Percentiles rank a stretch among this genome's conserved stretches.
phyloP scores from a whole-genome alignment of 1,140 invertebrate species.

The Drosophila pachea region DNA sequence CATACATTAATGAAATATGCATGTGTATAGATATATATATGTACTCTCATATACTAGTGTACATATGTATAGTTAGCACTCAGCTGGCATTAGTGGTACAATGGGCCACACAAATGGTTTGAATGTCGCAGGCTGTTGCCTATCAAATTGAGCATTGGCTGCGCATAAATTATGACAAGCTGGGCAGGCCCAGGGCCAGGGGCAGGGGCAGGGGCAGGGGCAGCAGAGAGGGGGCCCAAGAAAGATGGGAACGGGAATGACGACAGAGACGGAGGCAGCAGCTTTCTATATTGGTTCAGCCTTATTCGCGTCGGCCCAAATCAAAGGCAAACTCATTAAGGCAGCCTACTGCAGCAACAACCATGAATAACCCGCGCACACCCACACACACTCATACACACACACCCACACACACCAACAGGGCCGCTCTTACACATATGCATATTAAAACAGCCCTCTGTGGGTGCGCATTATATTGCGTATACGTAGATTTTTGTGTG shows the following conservation, averaged over 20 bases:
- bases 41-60: not conserved
- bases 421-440: too few relatives aligned
- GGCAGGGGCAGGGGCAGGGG: not conserved
- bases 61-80: slow-evolving; percentile 21
- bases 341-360: slow-evolving; percentile 50
- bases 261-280: slow-evolving; percentile 3
- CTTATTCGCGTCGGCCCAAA: slow-evolving; percentile 54
- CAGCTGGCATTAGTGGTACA: slow-evolving; percentile 33
- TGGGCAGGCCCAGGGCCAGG: slow-evolving; percentile 8
- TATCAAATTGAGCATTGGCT: slow-evolving; percentile 67
- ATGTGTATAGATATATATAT: slow-evolving; percentile 10
- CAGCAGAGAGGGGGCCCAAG: not conserved
- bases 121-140: slow-evolving; percentile 52
- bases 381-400: slow-evolving; percentile 34
- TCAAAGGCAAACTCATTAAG: slow-evolving; percentile 76
- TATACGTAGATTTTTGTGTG: slow-evolving; percentile 45
- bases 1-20: not conserved
- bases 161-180: slow-evolving; percentile 70
- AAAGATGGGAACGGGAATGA: too few relatives aligned
- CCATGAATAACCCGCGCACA: slow-evolving; percentile 24
- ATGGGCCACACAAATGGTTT: slow-evolving; percentile 61
- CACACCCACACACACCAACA: too few relatives aligned
- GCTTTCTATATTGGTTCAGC: slow-evolving; percentile 29
- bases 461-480: slow-evolving; percentile 59
- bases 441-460: not conserved